Evolutionary conservation across 1,140 invertebrate species (phyloP), one percentile per base, ranked within the genome.

Genomic region (Brachionus calyciflorus): DNA sequence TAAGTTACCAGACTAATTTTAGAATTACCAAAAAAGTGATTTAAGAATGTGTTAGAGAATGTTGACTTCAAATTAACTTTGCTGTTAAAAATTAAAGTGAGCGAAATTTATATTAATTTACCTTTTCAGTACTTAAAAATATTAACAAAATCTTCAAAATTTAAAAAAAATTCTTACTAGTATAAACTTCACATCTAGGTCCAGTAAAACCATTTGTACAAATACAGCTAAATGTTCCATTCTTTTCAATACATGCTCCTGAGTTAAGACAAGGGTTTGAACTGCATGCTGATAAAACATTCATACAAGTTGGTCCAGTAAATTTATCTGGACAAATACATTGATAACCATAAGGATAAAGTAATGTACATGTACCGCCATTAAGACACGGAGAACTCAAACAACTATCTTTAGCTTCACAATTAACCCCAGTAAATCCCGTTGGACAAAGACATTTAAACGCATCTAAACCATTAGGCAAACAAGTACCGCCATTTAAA

Each of bases 401-500:
- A 51, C 76, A 77, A 33, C 19, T 41, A 9, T 77, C 57, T 24
- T 14, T 33, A 30, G 24, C 17, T 68, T 77, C 55, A 68, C 76
- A 77, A 24, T 44, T 46, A 0, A 33, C 26, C 9, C 76, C 76
- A 28, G 41, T 65, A 19, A 28, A 77, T 24, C 76, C 76, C 19
- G 3, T 46, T 68, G 21, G 57, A 40, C 76, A 77, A 17, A 77
- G 3, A 17, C 76, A 77, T 49, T 65, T 77, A 26, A 76, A 57
- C 21, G 40, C n/a, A 48, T 63, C 19, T 14, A 33, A 17, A 46
- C 19, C 33, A n/a, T 3, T 63, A 19, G 5, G 14, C 4, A 76
- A 26, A 51, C 76, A 77, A 21, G 55, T 60, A n/a, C 76, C 76
- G 26, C 76, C 76, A 53, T 77, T 77, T 33, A 63, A 63, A 30